Evolutionary conservation across 2,888 invertebrate genomes (phyloP).

Genomic region (Drosophila paranaensis): DNA sequence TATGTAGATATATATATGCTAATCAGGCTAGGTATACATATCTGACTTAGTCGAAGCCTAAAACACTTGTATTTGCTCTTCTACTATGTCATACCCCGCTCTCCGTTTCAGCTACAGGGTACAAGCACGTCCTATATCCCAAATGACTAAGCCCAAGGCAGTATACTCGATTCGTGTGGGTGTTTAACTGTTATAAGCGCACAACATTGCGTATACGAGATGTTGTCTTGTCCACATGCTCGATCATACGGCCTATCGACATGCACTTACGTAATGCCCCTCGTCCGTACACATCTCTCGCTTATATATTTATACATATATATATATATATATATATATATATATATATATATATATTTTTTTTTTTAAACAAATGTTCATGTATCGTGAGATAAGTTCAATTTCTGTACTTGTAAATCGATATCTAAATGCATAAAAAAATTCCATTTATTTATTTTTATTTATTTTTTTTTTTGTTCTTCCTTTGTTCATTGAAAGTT

Average conservation of each 20-base stretch:
- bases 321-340: too few species aligned
- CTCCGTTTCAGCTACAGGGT: neutral
- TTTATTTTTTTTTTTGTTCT: conserved; percentile 5
- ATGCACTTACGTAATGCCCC: conserved; percentile 6
- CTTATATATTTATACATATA: too few species aligned
- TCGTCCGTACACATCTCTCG: neutral
- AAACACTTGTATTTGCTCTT: too few species aligned
- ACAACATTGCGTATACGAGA: conserved; percentile 28
- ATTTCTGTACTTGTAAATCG: conserved; percentile 32
- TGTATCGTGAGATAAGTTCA: conserved; percentile 13
- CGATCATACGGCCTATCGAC: conserved; percentile 28
- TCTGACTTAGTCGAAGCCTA: too few species aligned
- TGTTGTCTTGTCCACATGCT: conserved; percentile 11
- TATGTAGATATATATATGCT: neutral
- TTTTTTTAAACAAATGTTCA: neutral
- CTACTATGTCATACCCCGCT: neutral
- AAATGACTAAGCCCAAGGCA: neutral
- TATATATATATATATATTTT: too few species aligned
- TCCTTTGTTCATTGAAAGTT: conserved; percentile 16
- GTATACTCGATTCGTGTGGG: conserved; percentile 9
- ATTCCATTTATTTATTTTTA: conserved; percentile 11
- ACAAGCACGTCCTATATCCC: neutral
- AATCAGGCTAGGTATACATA: too few species aligned
- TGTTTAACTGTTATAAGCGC: conserved; percentile 27
- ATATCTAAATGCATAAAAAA: conserved; percentile 11